phyloP scores from a whole-genome alignment of 2,888 invertebrate species.

The Pyrgus malvae region DNA sequence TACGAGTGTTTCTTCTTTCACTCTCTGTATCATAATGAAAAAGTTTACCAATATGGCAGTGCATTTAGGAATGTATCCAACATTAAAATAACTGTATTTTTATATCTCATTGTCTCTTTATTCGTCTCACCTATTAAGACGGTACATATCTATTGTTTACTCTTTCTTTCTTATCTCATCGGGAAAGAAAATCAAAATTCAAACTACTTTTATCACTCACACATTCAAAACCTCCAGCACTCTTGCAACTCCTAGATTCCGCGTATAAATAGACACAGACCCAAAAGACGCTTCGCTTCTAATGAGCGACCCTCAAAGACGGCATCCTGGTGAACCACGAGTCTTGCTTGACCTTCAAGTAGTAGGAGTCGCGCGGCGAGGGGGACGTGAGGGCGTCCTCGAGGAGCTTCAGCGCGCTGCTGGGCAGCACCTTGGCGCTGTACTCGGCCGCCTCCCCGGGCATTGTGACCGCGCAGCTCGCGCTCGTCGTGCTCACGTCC shows the following conservation, averaged over 20 bases:
- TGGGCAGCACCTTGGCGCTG: constrained; percentile 83
- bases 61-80: too few relatives aligned
- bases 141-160: too few relatives aligned
- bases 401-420: constrained; percentile 81
- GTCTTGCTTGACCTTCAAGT: constrained; percentile 74
- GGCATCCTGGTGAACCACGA: constrained; percentile 79
- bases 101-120: too few relatives aligned
- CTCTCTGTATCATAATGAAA: too few relatives aligned
- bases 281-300: neutral
- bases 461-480: constrained; percentile 76
- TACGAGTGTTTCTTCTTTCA: too few relatives aligned
- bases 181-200: too few relatives aligned
- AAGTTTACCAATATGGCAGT: too few relatives aligned
- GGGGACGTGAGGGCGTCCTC: constrained; percentile 84
- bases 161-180: too few relatives aligned
- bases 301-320: constrained; percentile 66
- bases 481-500: constrained; percentile 63
- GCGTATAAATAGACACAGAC: neutral
- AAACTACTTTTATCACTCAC: too few relatives aligned
- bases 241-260: neutral
- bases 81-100: too few relatives aligned
- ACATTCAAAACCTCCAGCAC: too few relatives aligned
- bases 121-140: too few relatives aligned
- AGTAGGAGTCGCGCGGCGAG: constrained; percentile 78
- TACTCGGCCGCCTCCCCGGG: constrained; percentile 83